Base-by-base conservation (phyloP, 2,113 vertebrate species). In the Pipa parva region DNA sequence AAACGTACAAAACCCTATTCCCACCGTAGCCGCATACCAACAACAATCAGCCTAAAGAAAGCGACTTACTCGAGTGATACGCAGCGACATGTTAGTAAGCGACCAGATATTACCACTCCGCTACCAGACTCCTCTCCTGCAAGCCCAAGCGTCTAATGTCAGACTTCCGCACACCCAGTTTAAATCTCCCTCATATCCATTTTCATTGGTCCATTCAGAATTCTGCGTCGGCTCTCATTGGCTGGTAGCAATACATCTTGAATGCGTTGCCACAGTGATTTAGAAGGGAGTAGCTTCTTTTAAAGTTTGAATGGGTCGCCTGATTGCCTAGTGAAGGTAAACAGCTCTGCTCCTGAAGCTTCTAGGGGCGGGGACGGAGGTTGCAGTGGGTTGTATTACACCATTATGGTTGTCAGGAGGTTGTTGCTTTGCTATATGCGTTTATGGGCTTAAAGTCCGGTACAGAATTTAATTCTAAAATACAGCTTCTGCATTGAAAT, bases 121-220 rank as follows among this genome's bases (percentile, higher is more conserved):
- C 46, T 22, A 21, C 18, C 10, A 49, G 8, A 7, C 20, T 12
- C 12, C 29, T 2, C 51, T 8, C 15, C 25, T 7, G 25, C 26
- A 1, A 4, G 29, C 20, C 8, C 55, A 36, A 3, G 28, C 46
- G 8, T 42, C 20, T 67, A 22, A 26, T 2, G 2, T 2, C 0
- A 9, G 1, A 20, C 18, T 42, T 59, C 37, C 48, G 20, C 26
- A 28, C 18, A 10, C 20, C 7, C 42, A n/a, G n/a, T 69, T 69
- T 69, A 69, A 69, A 60, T 52, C 65, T 59, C 45, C 57, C 65
- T 33, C 54, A 42, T 31, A 18, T 5, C 25, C 24, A 22, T 20
- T 45, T 25, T n/a, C 12, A 69, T 69, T 69, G 57, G 65, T 24
- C 25, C 5, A 18, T 69, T 69, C 18, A 10, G 61, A 69, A 42